phyloP scores from a whole-genome alignment of 1,140 invertebrate genomes.

The Tetragnatha versicolor region DNA sequence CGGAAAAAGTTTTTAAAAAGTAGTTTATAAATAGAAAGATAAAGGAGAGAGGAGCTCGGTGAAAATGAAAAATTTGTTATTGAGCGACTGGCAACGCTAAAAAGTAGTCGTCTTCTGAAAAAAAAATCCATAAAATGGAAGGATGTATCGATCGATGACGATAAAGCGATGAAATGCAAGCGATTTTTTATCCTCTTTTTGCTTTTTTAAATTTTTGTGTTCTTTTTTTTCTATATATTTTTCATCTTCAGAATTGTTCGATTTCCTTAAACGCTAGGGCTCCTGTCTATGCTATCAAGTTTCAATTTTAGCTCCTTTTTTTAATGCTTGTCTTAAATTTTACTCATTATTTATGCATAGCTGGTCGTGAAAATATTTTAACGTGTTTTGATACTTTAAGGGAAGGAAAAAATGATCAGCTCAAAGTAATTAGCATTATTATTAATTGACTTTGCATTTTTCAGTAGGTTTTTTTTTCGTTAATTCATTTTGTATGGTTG shows the following conservation, averaged over 20 bases:
- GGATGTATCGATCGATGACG: slow-evolving; percentile 18
- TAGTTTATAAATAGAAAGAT: too few species aligned
- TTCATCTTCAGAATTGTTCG: background rate
- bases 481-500: too few species aligned
- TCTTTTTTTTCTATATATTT: background rate
- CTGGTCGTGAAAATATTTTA: background rate
- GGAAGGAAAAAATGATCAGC: too few species aligned
- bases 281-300: background rate
- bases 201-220: background rate
- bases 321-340: background rate
- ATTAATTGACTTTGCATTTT: too few species aligned
- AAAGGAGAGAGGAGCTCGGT: background rate
- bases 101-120: background rate
- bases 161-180: background rate
- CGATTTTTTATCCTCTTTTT: background rate
- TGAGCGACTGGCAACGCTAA: background rate
- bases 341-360: background rate
- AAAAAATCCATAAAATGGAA: background rate
- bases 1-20: too few species aligned
- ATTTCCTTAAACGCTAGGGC: background rate
- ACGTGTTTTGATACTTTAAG: too few species aligned
- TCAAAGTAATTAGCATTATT: too few species aligned
- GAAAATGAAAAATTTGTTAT: slow-evolving; percentile 20
- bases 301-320: background rate
- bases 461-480: too few species aligned